Conservation (phyloP, 2,888 invertebrate genomes). For the Anthophora plumipes region DNA sequence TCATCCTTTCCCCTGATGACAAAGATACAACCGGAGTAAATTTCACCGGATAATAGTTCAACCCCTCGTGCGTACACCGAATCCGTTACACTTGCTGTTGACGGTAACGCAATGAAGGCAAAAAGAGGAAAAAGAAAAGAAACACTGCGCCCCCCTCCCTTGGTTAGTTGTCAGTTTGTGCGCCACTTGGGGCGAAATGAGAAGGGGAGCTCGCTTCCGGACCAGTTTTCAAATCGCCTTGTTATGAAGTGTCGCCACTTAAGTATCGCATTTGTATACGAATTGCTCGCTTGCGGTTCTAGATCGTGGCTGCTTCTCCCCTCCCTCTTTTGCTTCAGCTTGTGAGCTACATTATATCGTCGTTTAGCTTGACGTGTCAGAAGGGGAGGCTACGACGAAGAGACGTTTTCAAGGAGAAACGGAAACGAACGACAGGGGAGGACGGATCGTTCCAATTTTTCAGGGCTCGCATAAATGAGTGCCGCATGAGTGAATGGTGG, state of each 20-base stretch:
- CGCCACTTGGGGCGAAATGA: slow-evolving; percentile 69
- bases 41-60: slow-evolving; percentile 24
- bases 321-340: slow-evolving; percentile 36
- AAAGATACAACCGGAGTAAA: background rate
- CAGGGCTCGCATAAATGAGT: slow-evolving; percentile 10
- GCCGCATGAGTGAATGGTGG: background rate
- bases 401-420: slow-evolving; percentile 43
- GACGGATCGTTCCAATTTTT: slow-evolving; percentile 37
- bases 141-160: slow-evolving; percentile 71
- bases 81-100: slow-evolving; percentile 82
- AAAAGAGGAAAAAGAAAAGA: slow-evolving; percentile 69
- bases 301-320: slow-evolving; percentile 56
- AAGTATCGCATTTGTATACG: slow-evolving; percentile 81
- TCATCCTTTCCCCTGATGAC: background rate
- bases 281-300: slow-evolving; percentile 79
- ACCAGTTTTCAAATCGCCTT: slow-evolving; percentile 80
- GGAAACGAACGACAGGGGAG: slow-evolving; percentile 35
- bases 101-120: slow-evolving; percentile 38
- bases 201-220: slow-evolving; percentile 71
- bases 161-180: slow-evolving; percentile 64
- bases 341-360: slow-evolving; percentile 76
- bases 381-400: slow-evolving; percentile 1
- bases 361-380: slow-evolving; percentile 66
- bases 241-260: slow-evolving; percentile 81
- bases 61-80: slow-evolving; percentile 51